Conservation (phyloP, 1,140 invertebrate genomes). For the Heliconius melpomene region DNA sequence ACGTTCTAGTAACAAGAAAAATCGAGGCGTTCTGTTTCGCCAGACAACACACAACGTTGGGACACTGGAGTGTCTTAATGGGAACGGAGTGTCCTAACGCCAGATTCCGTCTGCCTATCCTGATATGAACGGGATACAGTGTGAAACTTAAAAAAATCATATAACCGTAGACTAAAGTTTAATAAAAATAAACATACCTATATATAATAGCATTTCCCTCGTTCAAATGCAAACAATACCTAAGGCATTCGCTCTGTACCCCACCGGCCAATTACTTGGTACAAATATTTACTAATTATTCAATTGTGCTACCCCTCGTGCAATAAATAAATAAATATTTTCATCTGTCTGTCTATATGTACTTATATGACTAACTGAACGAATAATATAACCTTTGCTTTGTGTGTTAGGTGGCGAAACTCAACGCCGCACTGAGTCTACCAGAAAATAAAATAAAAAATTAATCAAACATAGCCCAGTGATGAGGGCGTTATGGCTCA, state of each 20-base stretch:
- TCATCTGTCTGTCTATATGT: neutral
- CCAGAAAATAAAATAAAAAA: too few species aligned
- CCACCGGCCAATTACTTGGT: slow-evolving; percentile 31
- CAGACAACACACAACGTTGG: neutral
- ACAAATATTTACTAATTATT: slow-evolving; percentile 41
- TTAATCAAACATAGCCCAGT: too few species aligned
- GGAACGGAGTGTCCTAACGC: too few species aligned
- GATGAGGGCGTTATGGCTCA: too few species aligned
- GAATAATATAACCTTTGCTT: too few species aligned
- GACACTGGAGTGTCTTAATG: neutral
- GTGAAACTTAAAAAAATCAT: too few species aligned
- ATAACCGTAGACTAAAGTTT: neutral
- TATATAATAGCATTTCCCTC: neutral
- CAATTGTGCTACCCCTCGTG: slow-evolving; percentile 23
- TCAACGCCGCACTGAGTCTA: neutral
- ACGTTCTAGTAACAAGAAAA: too few species aligned
- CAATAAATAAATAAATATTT: neutral
- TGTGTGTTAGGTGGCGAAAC: neutral
- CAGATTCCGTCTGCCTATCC: too few species aligned
- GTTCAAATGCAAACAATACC: slow-evolving; percentile 25
- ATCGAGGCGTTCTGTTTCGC: too few species aligned
- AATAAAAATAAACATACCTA: neutral
- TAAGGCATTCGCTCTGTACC: slow-evolving; percentile 8
- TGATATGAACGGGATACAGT: too few species aligned
- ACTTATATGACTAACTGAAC: neutral